Conservation (phyloP, 2,113 vertebrate genomes). For the Shinisaurus crocodilurus region DNA sequence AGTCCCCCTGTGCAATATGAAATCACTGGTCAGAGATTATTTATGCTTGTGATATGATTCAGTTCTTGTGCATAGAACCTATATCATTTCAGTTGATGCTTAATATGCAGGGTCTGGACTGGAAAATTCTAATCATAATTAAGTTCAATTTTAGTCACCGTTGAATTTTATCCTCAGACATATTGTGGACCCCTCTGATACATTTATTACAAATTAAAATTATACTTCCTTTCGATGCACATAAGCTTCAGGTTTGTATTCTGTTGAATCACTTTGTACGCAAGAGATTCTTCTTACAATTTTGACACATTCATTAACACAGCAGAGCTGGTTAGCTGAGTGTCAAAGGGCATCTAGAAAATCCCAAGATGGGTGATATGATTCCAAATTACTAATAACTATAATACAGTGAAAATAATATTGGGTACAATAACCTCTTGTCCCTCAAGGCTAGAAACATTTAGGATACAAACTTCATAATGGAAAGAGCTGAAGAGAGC, state of each 20-base stretch:
- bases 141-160: constrained; percentile 28
- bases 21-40: not conserved
- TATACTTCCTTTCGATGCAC: constrained; percentile 30
- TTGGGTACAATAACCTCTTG: constrained; percentile 46
- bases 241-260: constrained; percentile 44
- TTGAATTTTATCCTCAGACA: constrained; percentile 47
- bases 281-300: constrained; percentile 54
- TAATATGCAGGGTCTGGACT: constrained; percentile 9
- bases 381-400: constrained; percentile 52
- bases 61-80: constrained; percentile 15
- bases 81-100: constrained; percentile 13
- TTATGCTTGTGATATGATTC: constrained; percentile 17
- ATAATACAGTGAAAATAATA: constrained; percentile 52
- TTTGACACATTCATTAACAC: constrained; percentile 59
- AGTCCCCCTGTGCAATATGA: not conserved
- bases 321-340: constrained; percentile 39
- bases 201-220: constrained; percentile 48
- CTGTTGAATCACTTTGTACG: constrained; percentile 41
- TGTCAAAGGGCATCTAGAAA: constrained; percentile 48
- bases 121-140: constrained; percentile 35
- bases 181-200: constrained; percentile 32
- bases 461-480: constrained; percentile 59
- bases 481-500: constrained; percentile 48
- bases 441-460: constrained; percentile 46
- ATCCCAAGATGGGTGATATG: constrained; percentile 23